Conservation (phyloP, 2,888 invertebrate genomes). For the Didymodactylos carnosus region DNA sequence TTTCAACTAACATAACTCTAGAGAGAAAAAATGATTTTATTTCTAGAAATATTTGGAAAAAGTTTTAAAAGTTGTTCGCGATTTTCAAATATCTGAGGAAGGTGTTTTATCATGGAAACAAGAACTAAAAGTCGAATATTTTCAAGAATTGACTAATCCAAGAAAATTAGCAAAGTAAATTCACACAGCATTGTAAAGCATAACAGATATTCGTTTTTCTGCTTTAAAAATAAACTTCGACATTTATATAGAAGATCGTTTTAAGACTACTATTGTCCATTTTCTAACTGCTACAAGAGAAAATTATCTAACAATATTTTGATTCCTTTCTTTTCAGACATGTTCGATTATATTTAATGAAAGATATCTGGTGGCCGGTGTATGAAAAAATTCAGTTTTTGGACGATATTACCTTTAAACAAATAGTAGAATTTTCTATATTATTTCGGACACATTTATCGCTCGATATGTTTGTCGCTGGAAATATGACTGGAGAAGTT, state of each 20-base stretch:
- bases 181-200: too few relatives aligned
- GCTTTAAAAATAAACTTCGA: too few relatives aligned
- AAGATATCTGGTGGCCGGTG: background rate
- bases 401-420: background rate
- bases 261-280: too few relatives aligned
- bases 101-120: background rate
- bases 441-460: background rate
- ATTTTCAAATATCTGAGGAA: background rate
- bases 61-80: background rate
- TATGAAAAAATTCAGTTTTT: background rate
- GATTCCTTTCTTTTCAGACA: too few relatives aligned
- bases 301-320: too few relatives aligned
- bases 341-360: background rate
- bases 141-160: background rate
- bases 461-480: background rate
- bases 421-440: background rate
- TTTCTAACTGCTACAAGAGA: too few relatives aligned
- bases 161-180: background rate
- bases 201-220: too few relatives aligned
- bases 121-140: background rate
- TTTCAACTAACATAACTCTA: too few relatives aligned
- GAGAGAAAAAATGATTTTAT: too few relatives aligned
- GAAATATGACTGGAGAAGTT: background rate
- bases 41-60: background rate
- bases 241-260: too few relatives aligned